Conservation (phyloP, 2,888 invertebrate species). For the Nephrotoma flavescens region DNA sequence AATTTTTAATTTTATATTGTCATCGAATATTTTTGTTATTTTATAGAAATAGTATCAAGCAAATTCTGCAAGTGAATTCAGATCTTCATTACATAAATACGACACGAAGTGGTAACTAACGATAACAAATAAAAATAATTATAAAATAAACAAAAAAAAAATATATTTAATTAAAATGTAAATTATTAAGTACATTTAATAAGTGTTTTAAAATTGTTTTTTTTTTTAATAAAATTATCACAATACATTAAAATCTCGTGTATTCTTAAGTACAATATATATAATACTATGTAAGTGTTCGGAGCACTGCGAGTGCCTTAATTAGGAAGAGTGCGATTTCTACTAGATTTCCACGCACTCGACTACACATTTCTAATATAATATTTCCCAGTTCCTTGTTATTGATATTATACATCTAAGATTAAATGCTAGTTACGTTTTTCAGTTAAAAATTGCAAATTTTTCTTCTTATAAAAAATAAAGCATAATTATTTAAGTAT, state of each 20-base stretch:
- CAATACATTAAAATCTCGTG: neutral
- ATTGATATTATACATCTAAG: neutral
- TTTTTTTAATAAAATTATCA: neutral
- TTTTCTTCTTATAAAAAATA: neutral
- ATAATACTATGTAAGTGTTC: neutral
- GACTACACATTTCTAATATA: neutral
- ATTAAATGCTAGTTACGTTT: neutral
- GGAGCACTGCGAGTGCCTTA: neutral
- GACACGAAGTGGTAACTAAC: neutral
- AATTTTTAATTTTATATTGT: neutral
- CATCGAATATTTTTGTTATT: neutral
- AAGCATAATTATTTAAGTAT: neutral
- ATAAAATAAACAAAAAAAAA: neutral
- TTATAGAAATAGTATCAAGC: neutral
- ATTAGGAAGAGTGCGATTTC: neutral
- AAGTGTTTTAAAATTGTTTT: neutral
- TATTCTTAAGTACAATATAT: neutral
- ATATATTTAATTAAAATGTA: neutral
- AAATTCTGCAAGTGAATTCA: neutral
- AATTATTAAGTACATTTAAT: neutral
- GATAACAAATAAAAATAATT: neutral
- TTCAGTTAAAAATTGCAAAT: neutral
- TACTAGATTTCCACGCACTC: neutral
- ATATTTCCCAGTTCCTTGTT: neutral
- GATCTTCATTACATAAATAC: neutral